Evolutionary conservation across 2,888 invertebrate genomes (phyloP).

Genomic region (Leptura quadrifasciata): DNA sequence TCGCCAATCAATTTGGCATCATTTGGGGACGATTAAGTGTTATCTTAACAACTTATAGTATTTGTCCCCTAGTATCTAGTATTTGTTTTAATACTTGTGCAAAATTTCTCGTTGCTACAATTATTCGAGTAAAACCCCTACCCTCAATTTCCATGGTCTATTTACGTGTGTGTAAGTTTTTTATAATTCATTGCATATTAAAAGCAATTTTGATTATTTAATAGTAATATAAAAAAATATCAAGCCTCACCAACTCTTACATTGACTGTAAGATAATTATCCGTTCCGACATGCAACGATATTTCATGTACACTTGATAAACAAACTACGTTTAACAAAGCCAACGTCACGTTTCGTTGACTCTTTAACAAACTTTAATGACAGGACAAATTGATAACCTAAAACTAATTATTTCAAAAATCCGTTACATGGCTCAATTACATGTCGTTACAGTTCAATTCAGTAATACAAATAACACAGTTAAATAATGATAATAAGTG

Average conservation of each 20-base stretch:
- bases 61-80: too few species aligned
- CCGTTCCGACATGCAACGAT: background rate
- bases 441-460: conserved; percentile 22
- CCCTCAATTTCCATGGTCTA: too few species aligned
- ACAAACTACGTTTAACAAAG: background rate
- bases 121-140: too few species aligned
- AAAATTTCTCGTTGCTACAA: too few species aligned
- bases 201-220: background rate
- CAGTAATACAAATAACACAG: conserved; percentile 10
- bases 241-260: background rate
- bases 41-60: too few species aligned
- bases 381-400: conserved; percentile 12
- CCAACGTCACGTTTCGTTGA: conserved; percentile 27
- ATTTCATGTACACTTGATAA: background rate
- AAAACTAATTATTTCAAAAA: conserved; percentile 23
- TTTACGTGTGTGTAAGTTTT: too few species aligned
- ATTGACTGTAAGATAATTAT: background rate
- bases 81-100: too few species aligned
- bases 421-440: conserved; percentile 30
- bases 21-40: too few species aligned
- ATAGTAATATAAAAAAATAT: background rate
- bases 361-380: conserved; percentile 28
- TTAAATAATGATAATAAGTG: conserved; percentile 6
- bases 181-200: too few species aligned
- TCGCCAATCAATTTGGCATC: too few species aligned